A percentile compares a stretch with the other conserved stretches of the same genome.
These are phyloP conservation scores for Acanthopagrus latus DNA, from an alignment of 2,797 vertebrate species.

Conservation along the genomic window DNA sequence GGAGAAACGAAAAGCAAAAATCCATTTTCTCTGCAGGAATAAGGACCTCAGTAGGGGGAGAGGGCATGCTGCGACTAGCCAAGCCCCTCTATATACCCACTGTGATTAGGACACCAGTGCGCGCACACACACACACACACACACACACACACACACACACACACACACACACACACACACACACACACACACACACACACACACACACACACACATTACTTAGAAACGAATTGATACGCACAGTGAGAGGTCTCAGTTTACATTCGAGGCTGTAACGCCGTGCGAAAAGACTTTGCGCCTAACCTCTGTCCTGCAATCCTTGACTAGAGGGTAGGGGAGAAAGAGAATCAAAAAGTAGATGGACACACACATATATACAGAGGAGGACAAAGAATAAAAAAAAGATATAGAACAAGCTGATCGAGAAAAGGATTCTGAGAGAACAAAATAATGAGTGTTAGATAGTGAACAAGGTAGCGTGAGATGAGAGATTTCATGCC, in stretches of 20 bases:
- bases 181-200: slow-evolving; percentile 4
- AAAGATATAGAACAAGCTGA: slow-evolving; percentile 34
- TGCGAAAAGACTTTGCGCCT: slow-evolving; percentile 40
- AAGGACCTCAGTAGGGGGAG: slow-evolving; percentile 49
- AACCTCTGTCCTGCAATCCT: slow-evolving; percentile 44
- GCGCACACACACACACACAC: too few relatives aligned
- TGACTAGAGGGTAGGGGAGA: neutral
- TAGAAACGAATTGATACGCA: slow-evolving; percentile 58
- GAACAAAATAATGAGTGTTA: slow-evolving; percentile 60
- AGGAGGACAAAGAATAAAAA: slow-evolving; percentile 20
- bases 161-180: slow-evolving; percentile 34
- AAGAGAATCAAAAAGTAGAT: slow-evolving; percentile 28
- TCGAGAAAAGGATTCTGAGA: slow-evolving; percentile 27
- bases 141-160: slow-evolving; percentile 1
- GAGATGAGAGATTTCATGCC: slow-evolving; percentile 61
- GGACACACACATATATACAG: neutral
- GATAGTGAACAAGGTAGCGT: slow-evolving; percentile 50
- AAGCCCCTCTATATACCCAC: slow-evolving; percentile 42
- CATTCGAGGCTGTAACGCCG: slow-evolving; percentile 36
- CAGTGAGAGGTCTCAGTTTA: slow-evolving; percentile 64
- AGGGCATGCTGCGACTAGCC: slow-evolving; percentile 44
- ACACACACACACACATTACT: slow-evolving; percentile 38
- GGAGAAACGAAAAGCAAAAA: slow-evolving; percentile 64
- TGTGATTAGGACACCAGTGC: slow-evolving; percentile 49
- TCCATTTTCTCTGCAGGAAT: slow-evolving; percentile 71